These are phyloP conservation scores for Anguilla japonica DNA, from an alignment of 2,113 vertebrate genomes.

Conservation along the genomic window DNA sequence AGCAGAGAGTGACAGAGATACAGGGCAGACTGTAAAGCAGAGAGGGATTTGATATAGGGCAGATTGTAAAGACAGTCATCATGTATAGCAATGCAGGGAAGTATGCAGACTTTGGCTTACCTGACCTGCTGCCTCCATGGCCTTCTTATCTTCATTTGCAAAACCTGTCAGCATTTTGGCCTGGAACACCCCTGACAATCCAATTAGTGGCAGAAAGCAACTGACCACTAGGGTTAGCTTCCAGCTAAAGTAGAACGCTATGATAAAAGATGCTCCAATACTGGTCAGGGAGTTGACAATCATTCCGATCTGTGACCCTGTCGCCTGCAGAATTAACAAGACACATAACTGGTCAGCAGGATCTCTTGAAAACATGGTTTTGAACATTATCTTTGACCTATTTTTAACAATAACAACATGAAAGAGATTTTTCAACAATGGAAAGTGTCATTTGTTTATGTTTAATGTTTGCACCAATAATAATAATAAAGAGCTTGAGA, in stretches of 20 bases:
- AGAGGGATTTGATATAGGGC: neutral
- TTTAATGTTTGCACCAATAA: no score
- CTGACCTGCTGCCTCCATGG: conserved; percentile 70
- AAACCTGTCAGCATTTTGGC: conserved; percentile 73
- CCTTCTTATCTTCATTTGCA: conserved; percentile 68
- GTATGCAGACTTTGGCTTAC: conserved; percentile 41
- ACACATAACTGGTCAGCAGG: neutral
- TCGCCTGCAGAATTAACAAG: conserved; percentile 58
- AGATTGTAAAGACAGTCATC: neutral
- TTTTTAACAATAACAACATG: no score
- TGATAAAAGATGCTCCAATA: conserved; percentile 69
- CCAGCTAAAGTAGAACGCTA: conserved; percentile 76
- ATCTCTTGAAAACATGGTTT: no score
- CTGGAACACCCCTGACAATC: conserved; percentile 65
- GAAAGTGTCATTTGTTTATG: no score
- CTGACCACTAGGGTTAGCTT: conserved; percentile 71
- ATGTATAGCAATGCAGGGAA: no score
- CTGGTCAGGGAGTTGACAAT: conserved; percentile 69
- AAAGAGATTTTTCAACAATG: no score
- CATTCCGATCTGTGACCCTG: conserved; percentile 76
- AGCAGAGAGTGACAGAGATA: no score
- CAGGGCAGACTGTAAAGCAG: neutral
- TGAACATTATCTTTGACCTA: no score
- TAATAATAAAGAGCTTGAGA: no score
- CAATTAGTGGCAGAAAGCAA: conserved; percentile 72